These are phyloP conservation scores for Brevimyrus niger DNA, from an alignment of 2,113 vertebrate species.

Conservation along the genomic window DNA sequence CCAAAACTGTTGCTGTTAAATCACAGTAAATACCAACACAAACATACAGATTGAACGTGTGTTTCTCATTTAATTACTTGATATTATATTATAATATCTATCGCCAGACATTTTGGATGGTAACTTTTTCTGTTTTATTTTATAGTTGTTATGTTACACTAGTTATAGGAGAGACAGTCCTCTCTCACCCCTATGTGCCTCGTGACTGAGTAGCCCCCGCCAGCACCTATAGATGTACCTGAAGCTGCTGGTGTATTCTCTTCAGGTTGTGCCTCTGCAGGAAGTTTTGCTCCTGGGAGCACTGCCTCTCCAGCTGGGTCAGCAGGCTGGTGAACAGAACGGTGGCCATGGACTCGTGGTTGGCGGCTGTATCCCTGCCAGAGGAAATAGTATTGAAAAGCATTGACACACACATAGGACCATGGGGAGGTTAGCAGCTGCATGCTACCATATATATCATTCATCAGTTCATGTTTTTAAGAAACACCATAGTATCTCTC, in stretches of 20 bases:
- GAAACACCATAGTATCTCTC: background rate
- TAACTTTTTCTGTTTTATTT: background rate
- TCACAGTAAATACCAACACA: background rate
- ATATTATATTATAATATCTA: background rate
- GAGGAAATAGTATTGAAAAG: background rate
- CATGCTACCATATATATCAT: background rate
- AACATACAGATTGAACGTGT: background rate
- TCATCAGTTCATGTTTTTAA: background rate
- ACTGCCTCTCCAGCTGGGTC: constrained; percentile 80
- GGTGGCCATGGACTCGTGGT: constrained; percentile 78
- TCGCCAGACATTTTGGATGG: background rate
- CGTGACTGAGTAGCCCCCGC: background rate
- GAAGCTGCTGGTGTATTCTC: constrained; percentile 84
- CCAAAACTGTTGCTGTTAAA: background rate
- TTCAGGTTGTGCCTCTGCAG: constrained; percentile 92
- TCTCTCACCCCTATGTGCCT: background rate
- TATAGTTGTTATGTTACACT: background rate
- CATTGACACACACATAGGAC: background rate
- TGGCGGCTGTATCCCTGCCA: constrained; percentile 69
- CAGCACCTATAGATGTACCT: constrained; percentile 58
- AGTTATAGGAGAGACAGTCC: background rate
- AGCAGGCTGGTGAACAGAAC: constrained; percentile 81
- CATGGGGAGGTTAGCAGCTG: background rate
- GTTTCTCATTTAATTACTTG: background rate
- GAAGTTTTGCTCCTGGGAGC: constrained; percentile 84